Conservation (phyloP, 2,113 vertebrate genomes). For the Oreochromis aureus region DNA sequence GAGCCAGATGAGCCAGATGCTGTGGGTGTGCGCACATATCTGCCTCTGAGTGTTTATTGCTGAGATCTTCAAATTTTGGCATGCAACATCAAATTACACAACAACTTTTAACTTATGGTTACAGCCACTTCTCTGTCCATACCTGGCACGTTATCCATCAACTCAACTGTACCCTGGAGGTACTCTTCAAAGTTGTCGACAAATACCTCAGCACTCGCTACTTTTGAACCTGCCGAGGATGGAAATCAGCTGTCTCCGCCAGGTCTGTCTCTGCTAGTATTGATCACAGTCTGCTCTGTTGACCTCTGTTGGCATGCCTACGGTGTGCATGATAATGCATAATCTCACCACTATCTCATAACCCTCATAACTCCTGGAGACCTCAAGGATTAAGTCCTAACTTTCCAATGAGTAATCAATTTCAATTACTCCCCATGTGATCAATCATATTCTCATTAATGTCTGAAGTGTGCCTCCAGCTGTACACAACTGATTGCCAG, state of each 20-base stretch:
- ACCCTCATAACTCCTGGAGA: constrained; percentile 43
- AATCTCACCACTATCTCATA: constrained; percentile 8
- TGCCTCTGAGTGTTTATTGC: not conserved
- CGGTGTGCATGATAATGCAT: not conserved
- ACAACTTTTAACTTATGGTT: not conserved
- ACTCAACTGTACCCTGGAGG: not conserved
- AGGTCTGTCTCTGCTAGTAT: constrained; percentile 1
- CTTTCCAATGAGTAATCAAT: constrained; percentile 64
- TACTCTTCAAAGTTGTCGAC: not conserved
- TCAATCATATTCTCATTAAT: constrained; percentile 71
- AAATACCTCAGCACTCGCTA: not conserved
- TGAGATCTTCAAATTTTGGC: constrained; percentile 6
- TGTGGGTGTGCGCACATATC: not conserved
- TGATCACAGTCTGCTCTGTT: constrained; percentile 5
- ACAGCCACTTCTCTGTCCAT: not conserved
- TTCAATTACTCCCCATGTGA: constrained; percentile 60
- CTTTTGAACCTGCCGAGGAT: not conserved
- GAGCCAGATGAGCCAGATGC: constrained; percentile 50
- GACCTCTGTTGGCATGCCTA: constrained; percentile 1
- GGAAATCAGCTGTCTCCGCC: not conserved
- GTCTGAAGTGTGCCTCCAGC: constrained; percentile 35
- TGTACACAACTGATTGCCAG: constrained; percentile 14
- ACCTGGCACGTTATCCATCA: not conserved
- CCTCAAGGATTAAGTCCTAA: constrained; percentile 35
- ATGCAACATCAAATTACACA: not conserved